phyloP scores from a whole-genome alignment of 1,140 invertebrate species.

The Drosophila kanapiae region DNA sequence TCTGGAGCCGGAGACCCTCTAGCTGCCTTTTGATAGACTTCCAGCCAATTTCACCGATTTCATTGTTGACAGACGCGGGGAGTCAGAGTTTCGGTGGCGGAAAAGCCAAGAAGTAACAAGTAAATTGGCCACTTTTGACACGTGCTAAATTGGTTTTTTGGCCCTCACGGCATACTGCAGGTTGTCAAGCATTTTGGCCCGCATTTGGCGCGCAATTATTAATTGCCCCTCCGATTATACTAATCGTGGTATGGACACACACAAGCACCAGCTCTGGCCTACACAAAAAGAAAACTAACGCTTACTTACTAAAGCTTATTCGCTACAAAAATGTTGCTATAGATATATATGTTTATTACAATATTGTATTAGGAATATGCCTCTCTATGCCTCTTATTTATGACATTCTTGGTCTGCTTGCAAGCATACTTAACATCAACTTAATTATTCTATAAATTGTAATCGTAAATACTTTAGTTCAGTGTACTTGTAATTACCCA shows the following conservation, averaged over 20 bases:
- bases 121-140: constrained; percentile 74
- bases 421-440: background rate
- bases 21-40: constrained; percentile 59
- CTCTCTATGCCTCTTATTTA: too few species aligned
- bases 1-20: constrained; percentile 17
- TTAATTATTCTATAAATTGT: background rate
- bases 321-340: too few species aligned
- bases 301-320: too few species aligned
- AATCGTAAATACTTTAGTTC: background rate
- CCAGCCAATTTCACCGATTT: constrained; percentile 79
- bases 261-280: background rate
- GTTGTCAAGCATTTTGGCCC: constrained; percentile 35
- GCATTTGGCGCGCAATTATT: constrained; percentile 39
- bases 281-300: background rate
- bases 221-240: constrained; percentile 48
- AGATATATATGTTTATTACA: too few species aligned
- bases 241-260: constrained; percentile 28
- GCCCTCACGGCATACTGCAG: constrained; percentile 24
- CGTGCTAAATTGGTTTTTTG: constrained; percentile 68
- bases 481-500: background rate
- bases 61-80: constrained; percentile 61
- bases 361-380: too few species aligned
- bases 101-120: constrained; percentile 52
- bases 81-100: constrained; percentile 10
- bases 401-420: too few species aligned